Evolutionary conservation across 2,888 invertebrate species (phyloP), one percentile per base, ranked within the genome.

Genomic region (Pilophorus perplexus): DNA sequence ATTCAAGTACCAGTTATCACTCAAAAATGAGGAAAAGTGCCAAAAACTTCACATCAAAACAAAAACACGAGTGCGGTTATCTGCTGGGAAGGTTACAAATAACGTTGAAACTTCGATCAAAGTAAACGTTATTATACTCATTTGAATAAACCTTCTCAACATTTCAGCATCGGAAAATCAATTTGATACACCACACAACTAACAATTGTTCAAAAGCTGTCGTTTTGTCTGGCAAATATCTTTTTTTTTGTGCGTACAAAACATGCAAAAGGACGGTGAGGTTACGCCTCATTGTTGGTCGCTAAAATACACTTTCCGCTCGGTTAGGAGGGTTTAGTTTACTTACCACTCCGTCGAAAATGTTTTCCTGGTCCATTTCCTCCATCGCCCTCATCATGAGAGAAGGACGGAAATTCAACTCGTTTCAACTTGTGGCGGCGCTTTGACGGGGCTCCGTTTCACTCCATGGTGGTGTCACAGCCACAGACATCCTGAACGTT

Each of bases 321-420:
- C n/a, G n/a, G n/a, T n/a, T n/a, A n/a, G n/a, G n/a, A n/a, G n/a
- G n/a, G 37, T 33, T 28, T 64, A 42, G 65, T 64, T 37, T 68
- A 78, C 80, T 82, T 84, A 91, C 92, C 80, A 89, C 85, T 69
- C 91, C 90, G 80, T 92, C 92, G 81, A 91, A 92, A 81, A 91
- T 89, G 74, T 90, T 87, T 70, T 77, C 77, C 73, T 84, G 77
- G 73, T 81, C 81, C 68, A 79, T 77, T 72, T 80, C 79, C 73
- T 80, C 80, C 77, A 79, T 78, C 71, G 73, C 72, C 67, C 67
- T 71, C 69, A 67, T 70, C 64, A 64, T 67, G 62, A 28, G 18
- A 52, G 20, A 25, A n/a, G n/a, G n/a, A n/a, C n/a, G n/a, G n/a
- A 52, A 14, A 14, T 8, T 16, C 18, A 52, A 52, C 52, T 28